A percentile compares a stretch with the other conserved stretches of the same genome.
phyloP scores from a whole-genome alignment of 2,797 vertebrate species.

The Betta splendens region DNA sequence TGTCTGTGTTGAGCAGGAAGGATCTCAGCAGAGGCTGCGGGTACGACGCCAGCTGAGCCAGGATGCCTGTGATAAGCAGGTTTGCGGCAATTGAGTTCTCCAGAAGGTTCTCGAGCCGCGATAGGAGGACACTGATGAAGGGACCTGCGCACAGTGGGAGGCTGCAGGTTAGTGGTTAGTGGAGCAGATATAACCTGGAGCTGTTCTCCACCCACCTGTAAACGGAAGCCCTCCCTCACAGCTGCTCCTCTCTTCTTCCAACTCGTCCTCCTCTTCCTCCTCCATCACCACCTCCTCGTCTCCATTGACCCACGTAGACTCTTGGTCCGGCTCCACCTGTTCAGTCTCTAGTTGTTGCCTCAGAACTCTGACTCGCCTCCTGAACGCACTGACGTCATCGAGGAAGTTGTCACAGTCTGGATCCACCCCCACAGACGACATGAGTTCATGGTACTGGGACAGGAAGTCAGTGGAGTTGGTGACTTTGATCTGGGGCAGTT shows the following conservation, averaged over 20 bases:
- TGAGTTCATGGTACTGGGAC: constrained; percentile 87
- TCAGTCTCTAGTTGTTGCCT: constrained; percentile 67
- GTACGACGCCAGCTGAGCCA: constrained; percentile 92
- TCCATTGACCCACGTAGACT: constrained; percentile 35
- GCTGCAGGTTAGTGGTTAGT: background rate
- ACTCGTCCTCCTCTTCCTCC: constrained; percentile 28
- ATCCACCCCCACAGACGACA: constrained; percentile 84
- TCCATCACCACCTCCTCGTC: constrained; percentile 61
- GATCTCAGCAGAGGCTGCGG: constrained; percentile 92
- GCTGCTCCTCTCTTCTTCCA: constrained; percentile 22
- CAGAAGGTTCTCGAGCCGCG: constrained; percentile 95
- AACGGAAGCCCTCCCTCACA: constrained; percentile 73
- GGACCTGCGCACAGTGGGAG: constrained; percentile 82
- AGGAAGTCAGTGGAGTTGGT: constrained; percentile 81
- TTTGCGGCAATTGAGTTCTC: constrained; percentile 95
- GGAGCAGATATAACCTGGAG: no score
- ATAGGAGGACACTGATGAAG: constrained; percentile 94
- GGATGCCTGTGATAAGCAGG: constrained; percentile 92
- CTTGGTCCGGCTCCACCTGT: constrained; percentile 69
- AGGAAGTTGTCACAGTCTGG: constrained; percentile 60
- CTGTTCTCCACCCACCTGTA: constrained; percentile 90
- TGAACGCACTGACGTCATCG: constrained; percentile 45
- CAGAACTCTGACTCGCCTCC: constrained; percentile 64
- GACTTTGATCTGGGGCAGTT: constrained; percentile 15
- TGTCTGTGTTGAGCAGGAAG: constrained; percentile 89